Evolutionary conservation across 2,888 invertebrate genomes (phyloP), one percentile per base, ranked within the genome.

Genomic region (Sceliomorpha sp.): DNA sequence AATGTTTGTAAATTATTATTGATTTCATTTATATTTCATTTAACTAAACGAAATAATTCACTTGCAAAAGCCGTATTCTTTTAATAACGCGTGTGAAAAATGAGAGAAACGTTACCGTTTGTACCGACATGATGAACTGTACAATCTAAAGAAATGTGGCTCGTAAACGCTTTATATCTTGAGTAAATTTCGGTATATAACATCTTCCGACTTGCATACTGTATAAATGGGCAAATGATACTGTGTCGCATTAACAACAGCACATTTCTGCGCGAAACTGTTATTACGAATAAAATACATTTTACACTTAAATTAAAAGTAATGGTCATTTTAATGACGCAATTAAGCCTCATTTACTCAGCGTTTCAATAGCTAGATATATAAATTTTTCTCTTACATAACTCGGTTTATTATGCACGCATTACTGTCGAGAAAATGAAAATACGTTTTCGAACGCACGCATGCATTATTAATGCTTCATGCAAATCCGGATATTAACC

Each of bases 381-480:
- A 12, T 39, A 4, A 20, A 20, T 20, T 39, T 39, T 39, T 9
- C 20, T 39, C 5, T 20, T 20, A 20, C 20, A 20, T 39, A 39
- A 10, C 39, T 24, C 37, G n/a, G 20, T 39, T 39, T 10, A 39
- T 39, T 39, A 39, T 24, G n/a, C 24, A 5, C 39, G 12, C 24
- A 39, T 39, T 24, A 39, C 39, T 10, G 39, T 39, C 24, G 20
- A 12, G 12, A 39, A 20, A 39, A 24, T 39, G 12, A 39, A 24
- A 39, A 39, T 9, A 39, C 12, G 20, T 10, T 39, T 24, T 15
- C 5, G 14, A n/a, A n/a, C 8, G n/a, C 37, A 17, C 6, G 0
- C 17, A 37, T 37, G 37, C 15, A 37, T 37, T 37, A 37, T 37
- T 15, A 6, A 37, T 15, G 1, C 17, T 8, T 17, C 6, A 37